phyloP scores from a whole-genome alignment of 2,888 invertebrate genomes.

The Agrochola lota region DNA sequence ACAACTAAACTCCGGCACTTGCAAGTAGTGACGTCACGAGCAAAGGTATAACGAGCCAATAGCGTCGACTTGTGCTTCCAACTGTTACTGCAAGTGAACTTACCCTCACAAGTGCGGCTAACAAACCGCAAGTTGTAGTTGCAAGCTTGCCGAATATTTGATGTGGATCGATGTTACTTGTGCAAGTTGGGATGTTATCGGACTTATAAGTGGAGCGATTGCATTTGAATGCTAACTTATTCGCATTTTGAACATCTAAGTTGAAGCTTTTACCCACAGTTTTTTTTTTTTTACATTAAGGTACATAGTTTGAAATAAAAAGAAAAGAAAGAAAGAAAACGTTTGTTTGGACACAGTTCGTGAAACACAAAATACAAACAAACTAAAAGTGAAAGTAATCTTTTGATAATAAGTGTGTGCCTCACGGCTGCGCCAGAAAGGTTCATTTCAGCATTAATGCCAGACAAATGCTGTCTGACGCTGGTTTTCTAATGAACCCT shows the following conservation, averaged over 20 bases:
- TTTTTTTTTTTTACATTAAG: not conserved
- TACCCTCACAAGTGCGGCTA: slow-evolving; percentile 12
- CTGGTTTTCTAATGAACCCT: too few relatives aligned
- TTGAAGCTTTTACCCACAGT: not conserved
- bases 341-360: too few relatives aligned
- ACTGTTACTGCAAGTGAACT: slow-evolving; percentile 11
- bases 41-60: slow-evolving; percentile 29
- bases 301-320: not conserved
- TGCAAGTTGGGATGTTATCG: slow-evolving; percentile 27
- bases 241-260: not conserved
- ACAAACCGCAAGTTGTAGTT: slow-evolving; percentile 36
- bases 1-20: slow-evolving; percentile 3
- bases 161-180: slow-evolving; percentile 23
- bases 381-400: too few relatives aligned
- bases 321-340: too few relatives aligned
- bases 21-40: slow-evolving; percentile 1
- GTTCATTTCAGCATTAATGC: too few relatives aligned
- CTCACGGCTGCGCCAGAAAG: too few relatives aligned
- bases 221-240: slow-evolving; percentile 19
- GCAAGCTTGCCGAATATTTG: slow-evolving; percentile 39
- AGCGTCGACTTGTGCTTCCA: slow-evolving; percentile 2
- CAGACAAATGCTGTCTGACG: too few relatives aligned
- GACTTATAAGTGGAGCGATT: slow-evolving; percentile 11
- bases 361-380: too few relatives aligned
- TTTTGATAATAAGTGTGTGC: too few relatives aligned